Evolutionary conservation across 2,888 invertebrate genomes (phyloP).

Genomic region (Athalia cordata): DNA sequence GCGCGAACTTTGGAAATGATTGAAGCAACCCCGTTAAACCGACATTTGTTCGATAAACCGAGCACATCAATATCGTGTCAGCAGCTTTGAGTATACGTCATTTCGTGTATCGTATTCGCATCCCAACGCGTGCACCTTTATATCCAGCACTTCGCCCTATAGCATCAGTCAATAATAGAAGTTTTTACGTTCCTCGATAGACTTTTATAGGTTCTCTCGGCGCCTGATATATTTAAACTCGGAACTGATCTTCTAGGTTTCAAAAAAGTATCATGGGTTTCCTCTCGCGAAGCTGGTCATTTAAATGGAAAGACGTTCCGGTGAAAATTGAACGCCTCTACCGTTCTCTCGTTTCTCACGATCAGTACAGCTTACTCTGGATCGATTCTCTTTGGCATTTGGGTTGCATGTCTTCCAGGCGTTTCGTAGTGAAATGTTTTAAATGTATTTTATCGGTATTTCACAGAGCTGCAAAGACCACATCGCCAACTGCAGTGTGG

Average conservation of each 20-base stretch:
- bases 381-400: not conserved
- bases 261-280: no score
- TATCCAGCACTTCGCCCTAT: not conserved
- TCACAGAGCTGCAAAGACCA: slow-evolving; percentile 76
- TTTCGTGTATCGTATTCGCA: not conserved
- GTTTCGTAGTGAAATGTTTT: not conserved
- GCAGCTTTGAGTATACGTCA: not conserved
- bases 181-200: slow-evolving; percentile 28
- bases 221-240: slow-evolving; percentile 17
- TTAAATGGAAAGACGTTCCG: no score
- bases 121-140: not conserved
- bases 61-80: slow-evolving; percentile 1
- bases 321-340: not conserved
- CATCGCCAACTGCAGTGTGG: slow-evolving; percentile 76
- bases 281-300: no score
- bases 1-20: slow-evolving; percentile 20
- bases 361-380: not conserved
- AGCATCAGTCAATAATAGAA: slow-evolving; percentile 34
- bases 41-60: slow-evolving; percentile 17
- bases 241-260: slow-evolving; percentile 10
- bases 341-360: not conserved
- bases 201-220: not conserved
- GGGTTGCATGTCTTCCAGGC: slow-evolving; percentile 16
- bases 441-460: slow-evolving; percentile 47
- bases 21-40: slow-evolving; percentile 2